Evolutionary conservation across 2,888 invertebrate genomes (phyloP).

Genomic region (Lepeophtheirus nordmannii): DNA sequence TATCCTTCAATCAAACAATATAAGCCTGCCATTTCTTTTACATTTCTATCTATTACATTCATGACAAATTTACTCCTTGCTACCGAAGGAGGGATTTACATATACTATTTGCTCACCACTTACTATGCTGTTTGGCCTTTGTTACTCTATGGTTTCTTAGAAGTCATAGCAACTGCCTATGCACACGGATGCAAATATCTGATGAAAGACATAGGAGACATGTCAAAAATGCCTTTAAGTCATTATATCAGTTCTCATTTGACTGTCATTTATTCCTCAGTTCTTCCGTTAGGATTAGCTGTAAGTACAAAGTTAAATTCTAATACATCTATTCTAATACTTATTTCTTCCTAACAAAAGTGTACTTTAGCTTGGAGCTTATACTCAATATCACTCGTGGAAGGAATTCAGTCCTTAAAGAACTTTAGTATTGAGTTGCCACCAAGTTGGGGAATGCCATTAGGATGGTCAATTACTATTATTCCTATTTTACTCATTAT

Average conservation of each 20-base stretch:
- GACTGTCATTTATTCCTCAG: slow-evolving; percentile 8
- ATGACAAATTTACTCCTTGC: slow-evolving; percentile 13
- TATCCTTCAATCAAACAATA: neutral
- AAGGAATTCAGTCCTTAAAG: slow-evolving; percentile 6
- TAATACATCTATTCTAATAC: neutral
- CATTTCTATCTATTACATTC: neutral
- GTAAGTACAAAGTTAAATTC: neutral
- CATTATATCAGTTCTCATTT: slow-evolving; percentile 16
- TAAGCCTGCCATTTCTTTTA: slow-evolving; percentile 8
- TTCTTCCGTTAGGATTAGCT: slow-evolving; percentile 9
- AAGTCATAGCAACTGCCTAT: neutral
- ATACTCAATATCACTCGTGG: neutral
- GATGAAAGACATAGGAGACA: slow-evolving; percentile 18
- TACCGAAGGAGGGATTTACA: slow-evolving; percentile 18
- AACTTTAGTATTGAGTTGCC: slow-evolving; percentile 12
- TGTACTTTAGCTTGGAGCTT: slow-evolving; percentile 6
- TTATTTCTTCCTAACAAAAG: neutral
- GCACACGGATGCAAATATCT: slow-evolving; percentile 15
- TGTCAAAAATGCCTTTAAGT: slow-evolving; percentile 11
- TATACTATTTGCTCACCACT: slow-evolving; percentile 18
- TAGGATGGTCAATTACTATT: slow-evolving; percentile 15
- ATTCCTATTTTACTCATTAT: slow-evolving; percentile 14
- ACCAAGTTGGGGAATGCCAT: slow-evolving; percentile 12
- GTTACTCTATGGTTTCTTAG: slow-evolving; percentile 5
- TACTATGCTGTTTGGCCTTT: slow-evolving; percentile 17